Conservation (phyloP, 2,888 invertebrate genomes). For the Drosophila macrospina region DNA sequence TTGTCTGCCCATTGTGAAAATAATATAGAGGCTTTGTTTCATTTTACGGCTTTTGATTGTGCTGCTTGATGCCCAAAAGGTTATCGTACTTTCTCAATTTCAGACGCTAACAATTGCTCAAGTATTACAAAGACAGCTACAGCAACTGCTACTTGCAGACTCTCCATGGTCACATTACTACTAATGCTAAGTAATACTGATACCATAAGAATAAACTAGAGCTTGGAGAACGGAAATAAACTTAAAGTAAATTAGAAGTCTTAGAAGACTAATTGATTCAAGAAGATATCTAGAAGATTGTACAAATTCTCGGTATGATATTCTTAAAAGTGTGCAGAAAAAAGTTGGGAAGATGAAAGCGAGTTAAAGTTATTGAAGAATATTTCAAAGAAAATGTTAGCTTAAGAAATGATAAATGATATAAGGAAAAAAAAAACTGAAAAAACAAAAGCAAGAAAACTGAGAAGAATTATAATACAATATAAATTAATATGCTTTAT, state of each 20-base stretch:
- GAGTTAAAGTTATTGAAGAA: background rate
- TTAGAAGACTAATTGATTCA: too few species aligned
- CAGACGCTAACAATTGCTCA: background rate
- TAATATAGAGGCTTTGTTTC: conserved; percentile 41
- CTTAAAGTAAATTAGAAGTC: background rate
- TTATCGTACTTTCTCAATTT: conserved; percentile 51
- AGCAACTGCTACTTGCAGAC: background rate
- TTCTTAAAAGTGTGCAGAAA: too few species aligned
- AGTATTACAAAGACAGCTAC: conserved; percentile 12
- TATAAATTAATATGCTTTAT: too few species aligned
- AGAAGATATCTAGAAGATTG: too few species aligned
- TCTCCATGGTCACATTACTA: background rate
- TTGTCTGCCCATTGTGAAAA: conserved; percentile 64
- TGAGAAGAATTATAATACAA: too few species aligned
- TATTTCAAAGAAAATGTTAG: too few species aligned
- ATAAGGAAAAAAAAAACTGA: background rate
- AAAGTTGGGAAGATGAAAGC: background rate
- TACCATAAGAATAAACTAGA: too few species aligned
- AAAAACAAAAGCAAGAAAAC: too few species aligned
- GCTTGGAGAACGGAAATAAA: background rate
- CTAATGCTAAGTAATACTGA: background rate
- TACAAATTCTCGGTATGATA: too few species aligned
- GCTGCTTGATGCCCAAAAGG: conserved; percentile 44
- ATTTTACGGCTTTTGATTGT: conserved; percentile 42
- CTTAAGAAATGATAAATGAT: too few species aligned